Base-by-base conservation (phyloP, 1,140 invertebrate genomes). In the Drosophila sechellia region DNA sequence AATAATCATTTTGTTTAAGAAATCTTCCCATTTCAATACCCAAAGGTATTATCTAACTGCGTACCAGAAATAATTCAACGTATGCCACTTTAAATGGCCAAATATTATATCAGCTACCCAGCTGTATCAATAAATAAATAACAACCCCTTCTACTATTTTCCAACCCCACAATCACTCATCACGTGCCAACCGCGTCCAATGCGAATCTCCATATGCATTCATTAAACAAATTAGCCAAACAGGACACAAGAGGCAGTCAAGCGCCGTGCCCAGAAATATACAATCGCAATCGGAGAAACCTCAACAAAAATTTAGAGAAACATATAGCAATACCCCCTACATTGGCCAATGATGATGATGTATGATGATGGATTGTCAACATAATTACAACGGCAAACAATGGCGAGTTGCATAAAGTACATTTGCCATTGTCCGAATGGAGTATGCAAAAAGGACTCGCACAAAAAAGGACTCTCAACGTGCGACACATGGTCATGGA, bases 331-430 rank as follows among this genome's bases (percentile, higher is more conserved):
- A 34, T 34, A 15, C 22, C 20, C 25, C 31, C 12, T 37, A 22
- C 20, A 56, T 22, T 6, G 20, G 31, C 52, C 42, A 50, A 66
- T 58, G 73, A 76, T 81, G 81, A 83, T 87, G 84, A 89, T 89
- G 84, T 90, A 89, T 89, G 85, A 89, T 89, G 84, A 89, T 89
- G 85, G 84, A 89, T 89, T 84, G 80, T 80, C 84, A 90, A 84
- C 84, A 80, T 89, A 89, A 89, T 89, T 89, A 89, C 79, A 84
- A 89, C 57, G 65, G 46, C 85, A 80, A 89, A 89, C 84, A 86
- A 84, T 76, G 58, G 68, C 54, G 73, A 80, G 87, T 89, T 89
- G 80, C 73, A 77, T 73, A 72, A 86, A 87, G 63, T 65, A 72
- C 70, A 78, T 74, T 81, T 81, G 55, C 68, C 48, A 77, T 70